phyloP scores from a whole-genome alignment of 2,888 invertebrate genomes.

The Rhyacophila evoluta region DNA sequence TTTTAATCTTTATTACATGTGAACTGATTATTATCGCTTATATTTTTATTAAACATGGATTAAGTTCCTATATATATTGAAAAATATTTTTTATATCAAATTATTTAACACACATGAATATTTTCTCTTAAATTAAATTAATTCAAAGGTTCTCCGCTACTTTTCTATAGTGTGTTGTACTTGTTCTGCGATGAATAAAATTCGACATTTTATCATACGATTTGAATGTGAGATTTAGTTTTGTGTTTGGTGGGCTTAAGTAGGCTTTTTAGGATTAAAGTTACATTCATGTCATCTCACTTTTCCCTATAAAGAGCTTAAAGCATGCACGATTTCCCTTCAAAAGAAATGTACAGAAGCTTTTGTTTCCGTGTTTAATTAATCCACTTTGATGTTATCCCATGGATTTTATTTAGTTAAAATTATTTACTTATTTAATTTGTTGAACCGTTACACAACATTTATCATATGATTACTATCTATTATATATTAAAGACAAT shows the following conservation, averaged over 20 bases:
- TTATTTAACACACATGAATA: too few species aligned
- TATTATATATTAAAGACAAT: too few species aligned
- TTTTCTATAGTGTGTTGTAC: not conserved
- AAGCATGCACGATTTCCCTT: slow-evolving; percentile 2
- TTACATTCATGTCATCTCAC: slow-evolving; percentile 7
- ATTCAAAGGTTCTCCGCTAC: not conserved
- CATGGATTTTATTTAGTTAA: not conserved
- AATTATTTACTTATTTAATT: too few species aligned
- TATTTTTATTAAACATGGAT: too few species aligned
- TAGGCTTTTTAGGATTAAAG: not conserved
- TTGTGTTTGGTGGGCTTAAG: not conserved
- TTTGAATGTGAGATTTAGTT: not conserved
- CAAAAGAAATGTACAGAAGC: not conserved
- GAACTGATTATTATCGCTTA: too few species aligned
- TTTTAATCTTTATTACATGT: too few species aligned
- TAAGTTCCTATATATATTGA: too few species aligned
- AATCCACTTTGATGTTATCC: not conserved
- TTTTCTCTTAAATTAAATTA: too few species aligned
- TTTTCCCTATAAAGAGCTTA: not conserved
- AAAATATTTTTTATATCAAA: too few species aligned
- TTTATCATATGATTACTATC: too few species aligned
- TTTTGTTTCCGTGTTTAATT: not conserved
- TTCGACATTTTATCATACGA: not conserved
- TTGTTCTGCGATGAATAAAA: not conserved
- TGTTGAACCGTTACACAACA: too few species aligned